Evolutionary conservation across 2,797 vertebrate species (phyloP).

Genomic region (Trematomus bernacchii): DNA sequence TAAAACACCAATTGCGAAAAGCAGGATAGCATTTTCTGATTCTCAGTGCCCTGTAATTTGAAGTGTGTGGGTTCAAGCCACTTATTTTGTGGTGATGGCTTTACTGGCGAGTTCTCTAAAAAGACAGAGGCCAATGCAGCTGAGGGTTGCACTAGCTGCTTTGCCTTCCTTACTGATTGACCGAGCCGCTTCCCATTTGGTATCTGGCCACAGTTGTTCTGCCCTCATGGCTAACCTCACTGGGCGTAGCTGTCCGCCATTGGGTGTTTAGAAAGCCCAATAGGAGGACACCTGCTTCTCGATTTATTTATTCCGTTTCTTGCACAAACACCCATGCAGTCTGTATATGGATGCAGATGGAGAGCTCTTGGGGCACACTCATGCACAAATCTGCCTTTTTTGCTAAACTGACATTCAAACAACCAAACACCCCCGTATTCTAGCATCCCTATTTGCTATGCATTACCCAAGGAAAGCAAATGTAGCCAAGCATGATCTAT

Average conservation of each 20-base stretch:
- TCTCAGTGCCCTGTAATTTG: slow-evolving; percentile 84
- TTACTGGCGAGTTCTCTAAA: slow-evolving; percentile 78
- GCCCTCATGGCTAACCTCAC: slow-evolving; percentile 74
- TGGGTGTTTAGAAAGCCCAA: slow-evolving; percentile 62
- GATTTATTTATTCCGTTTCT: slow-evolving; percentile 73
- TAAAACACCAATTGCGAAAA: slow-evolving; percentile 78
- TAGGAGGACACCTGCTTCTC: slow-evolving; percentile 82
- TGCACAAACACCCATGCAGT: slow-evolving; percentile 70
- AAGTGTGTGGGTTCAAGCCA: slow-evolving; percentile 84
- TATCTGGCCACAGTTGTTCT: slow-evolving; percentile 68
- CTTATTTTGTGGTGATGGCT: slow-evolving; percentile 83
- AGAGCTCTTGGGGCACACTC: slow-evolving; percentile 70
- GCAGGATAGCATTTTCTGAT: slow-evolving; percentile 81
- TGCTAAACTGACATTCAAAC: slow-evolving; percentile 21
- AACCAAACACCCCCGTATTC: slow-evolving; percentile 25
- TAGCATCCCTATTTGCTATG: slow-evolving; percentile 15
- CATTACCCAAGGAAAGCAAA: slow-evolving; percentile 6
- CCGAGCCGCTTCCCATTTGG: slow-evolving; percentile 70
- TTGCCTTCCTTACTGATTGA: slow-evolving; percentile 65
- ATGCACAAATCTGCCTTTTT: slow-evolving; percentile 40
- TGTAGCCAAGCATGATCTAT: neutral
- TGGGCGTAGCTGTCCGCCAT: slow-evolving; percentile 65
- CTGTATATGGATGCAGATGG: slow-evolving; percentile 71
- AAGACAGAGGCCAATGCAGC: slow-evolving; percentile 64
- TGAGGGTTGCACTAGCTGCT: slow-evolving; percentile 60